These are phyloP conservation scores for Fistularia tabacaria DNA, from an alignment of 2,797 vertebrate species.

Conservation along the genomic window DNA sequence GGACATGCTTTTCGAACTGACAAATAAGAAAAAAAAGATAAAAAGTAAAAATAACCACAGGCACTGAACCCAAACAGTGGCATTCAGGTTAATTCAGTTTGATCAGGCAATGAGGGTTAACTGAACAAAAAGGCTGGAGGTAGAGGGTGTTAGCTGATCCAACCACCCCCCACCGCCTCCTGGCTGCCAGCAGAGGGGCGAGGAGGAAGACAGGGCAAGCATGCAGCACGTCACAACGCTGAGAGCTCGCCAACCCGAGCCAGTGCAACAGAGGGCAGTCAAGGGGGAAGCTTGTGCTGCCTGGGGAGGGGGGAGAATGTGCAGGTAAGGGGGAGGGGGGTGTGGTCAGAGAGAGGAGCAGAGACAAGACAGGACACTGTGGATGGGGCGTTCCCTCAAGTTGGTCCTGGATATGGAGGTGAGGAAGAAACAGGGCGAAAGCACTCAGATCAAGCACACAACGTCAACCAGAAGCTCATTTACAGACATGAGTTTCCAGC, in stretches of 20 bases:
- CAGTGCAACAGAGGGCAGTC: constrained; percentile 27
- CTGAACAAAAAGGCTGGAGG: constrained; percentile 64
- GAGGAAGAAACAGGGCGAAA: constrained; percentile 1
- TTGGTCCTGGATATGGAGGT: constrained; percentile 15
- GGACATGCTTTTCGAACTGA: constrained; percentile 51
- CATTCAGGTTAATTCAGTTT: constrained; percentile 59
- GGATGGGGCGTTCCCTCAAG: constrained; percentile 11
- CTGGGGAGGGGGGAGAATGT: not conserved
- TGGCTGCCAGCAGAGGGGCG: constrained; percentile 51
- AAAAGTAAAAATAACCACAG: constrained; percentile 52
- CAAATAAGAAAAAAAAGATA: constrained; percentile 25
- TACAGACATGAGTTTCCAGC: constrained; percentile 20
- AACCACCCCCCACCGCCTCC: constrained; percentile 18
- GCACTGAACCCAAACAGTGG: constrained; percentile 66
- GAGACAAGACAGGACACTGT: constrained; percentile 39
- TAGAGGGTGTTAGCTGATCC: constrained; percentile 17
- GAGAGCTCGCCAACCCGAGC: constrained; percentile 31
- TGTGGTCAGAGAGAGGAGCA: constrained; percentile 68
- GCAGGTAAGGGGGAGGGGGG: constrained; percentile 8
- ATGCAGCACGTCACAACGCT: constrained; percentile 74
- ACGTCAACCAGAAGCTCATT: constrained; percentile 8
- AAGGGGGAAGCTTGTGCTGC: constrained; percentile 39
- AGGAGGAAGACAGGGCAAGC: constrained; percentile 82
- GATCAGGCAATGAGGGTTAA: constrained; percentile 69
- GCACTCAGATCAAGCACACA: constrained; percentile 5